A percentile compares a stretch with the other conserved stretches of the same genome.
Evolutionary conservation across 2,888 invertebrate species (phyloP).

Genomic region (Synanthedon formicaeformis): DNA sequence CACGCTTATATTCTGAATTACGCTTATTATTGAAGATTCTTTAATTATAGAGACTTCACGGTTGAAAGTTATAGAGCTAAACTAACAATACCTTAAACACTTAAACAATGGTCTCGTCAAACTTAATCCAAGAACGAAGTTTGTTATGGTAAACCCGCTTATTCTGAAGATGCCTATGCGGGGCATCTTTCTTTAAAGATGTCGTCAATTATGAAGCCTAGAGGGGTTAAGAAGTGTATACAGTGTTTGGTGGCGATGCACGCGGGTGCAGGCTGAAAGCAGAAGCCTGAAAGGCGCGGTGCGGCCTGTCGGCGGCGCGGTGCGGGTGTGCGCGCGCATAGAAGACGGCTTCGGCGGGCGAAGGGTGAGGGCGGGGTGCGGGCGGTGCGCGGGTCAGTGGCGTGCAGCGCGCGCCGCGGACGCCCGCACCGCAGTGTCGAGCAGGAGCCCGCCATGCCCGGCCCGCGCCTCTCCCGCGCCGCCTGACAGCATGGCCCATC

Average conservation of each 20-base stretch:
- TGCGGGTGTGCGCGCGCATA: conserved; percentile 34
- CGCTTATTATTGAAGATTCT: too few species aligned
- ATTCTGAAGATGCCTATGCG: too few species aligned
- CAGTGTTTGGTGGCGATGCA: conserved; percentile 34
- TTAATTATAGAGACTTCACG: too few species aligned
- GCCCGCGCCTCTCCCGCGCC: conserved; percentile 68
- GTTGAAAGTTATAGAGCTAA: too few species aligned
- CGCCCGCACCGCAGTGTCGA: conserved; percentile 69
- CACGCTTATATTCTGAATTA: too few species aligned
- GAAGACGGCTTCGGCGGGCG: conserved; percentile 22
- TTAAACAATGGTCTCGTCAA: too few species aligned
- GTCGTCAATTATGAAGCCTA: not conserved
- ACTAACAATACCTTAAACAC: too few species aligned
- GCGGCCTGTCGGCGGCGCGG: conserved; percentile 31
- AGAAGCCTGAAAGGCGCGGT: conserved; percentile 22
- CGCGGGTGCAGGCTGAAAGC: conserved; percentile 37
- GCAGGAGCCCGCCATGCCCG: conserved; percentile 68
- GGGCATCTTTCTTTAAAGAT: too few species aligned
- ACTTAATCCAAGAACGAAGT: too few species aligned
- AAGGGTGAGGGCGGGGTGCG: conserved; percentile 29
- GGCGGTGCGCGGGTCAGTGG: conserved; percentile 63
- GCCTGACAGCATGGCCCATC: conserved; percentile 69
- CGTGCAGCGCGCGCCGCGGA: conserved; percentile 69
- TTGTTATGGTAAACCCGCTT: too few species aligned
- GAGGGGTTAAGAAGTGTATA: conserved; percentile 14